Conservation (phyloP, 2,888 invertebrate genomes). For the Amiota mariae region DNA sequence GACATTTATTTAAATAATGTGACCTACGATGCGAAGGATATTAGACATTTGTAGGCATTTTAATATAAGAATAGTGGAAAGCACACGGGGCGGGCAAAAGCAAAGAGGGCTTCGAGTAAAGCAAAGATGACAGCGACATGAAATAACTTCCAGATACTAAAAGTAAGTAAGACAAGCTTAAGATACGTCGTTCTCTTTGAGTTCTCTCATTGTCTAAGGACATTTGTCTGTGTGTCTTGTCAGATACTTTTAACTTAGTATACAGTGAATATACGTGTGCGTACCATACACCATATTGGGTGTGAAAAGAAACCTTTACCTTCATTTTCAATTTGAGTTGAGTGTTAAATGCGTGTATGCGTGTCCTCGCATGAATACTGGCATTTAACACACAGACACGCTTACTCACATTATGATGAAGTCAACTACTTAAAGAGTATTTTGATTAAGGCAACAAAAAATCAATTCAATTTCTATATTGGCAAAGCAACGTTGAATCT, state of each 20-base stretch:
- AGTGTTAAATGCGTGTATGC: slow-evolving; percentile 57
- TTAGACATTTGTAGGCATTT: slow-evolving; percentile 52
- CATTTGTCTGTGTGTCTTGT: background rate
- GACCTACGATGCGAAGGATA: slow-evolving; percentile 45
- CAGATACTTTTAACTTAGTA: background rate
- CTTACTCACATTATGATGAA: slow-evolving; percentile 11
- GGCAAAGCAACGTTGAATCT: no score
- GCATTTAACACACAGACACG: slow-evolving; percentile 26
- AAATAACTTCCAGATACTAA: background rate
- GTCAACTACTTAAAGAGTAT: slow-evolving; percentile 11
- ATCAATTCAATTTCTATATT: no score
- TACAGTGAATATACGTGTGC: background rate
- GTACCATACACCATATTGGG: slow-evolving; percentile 48
- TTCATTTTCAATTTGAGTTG: slow-evolving; percentile 56
- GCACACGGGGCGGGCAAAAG: background rate
- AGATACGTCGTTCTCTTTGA: background rate
- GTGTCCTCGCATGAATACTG: slow-evolving; percentile 43
- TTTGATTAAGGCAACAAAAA: no score
- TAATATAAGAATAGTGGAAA: slow-evolving; percentile 36
- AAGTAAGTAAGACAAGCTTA: no score
- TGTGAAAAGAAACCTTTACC: slow-evolving; percentile 57
- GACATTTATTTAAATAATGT: slow-evolving; percentile 67
- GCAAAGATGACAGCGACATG: background rate
- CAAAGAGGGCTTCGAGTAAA: background rate
- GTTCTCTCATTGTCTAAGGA: background rate